Conservation (phyloP, 2,888 invertebrate species). For the Acholoe squamosa region DNA sequence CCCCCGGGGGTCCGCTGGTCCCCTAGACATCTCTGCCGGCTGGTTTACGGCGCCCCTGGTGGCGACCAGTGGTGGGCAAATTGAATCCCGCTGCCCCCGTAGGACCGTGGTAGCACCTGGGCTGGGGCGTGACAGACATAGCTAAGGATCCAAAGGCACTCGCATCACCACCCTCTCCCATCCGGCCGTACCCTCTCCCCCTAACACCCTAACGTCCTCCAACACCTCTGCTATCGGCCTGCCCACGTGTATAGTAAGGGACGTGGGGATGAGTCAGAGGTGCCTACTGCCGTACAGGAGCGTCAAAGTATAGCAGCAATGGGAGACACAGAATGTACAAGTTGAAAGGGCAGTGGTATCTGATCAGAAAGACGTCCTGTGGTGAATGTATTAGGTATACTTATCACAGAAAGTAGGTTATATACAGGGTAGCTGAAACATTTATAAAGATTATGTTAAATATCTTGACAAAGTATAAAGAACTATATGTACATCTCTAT, state of each 20-base stretch:
- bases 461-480: too few relatives aligned
- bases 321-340: too few relatives aligned
- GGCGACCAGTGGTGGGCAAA: not conserved
- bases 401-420: too few relatives aligned
- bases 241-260: not conserved
- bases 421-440: too few relatives aligned
- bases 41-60: constrained; percentile 53
- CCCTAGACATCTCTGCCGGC: constrained; percentile 52
- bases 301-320: too few relatives aligned
- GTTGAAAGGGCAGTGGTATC: too few relatives aligned
- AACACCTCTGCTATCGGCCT: too few relatives aligned
- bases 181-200: constrained; percentile 24
- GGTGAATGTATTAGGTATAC: too few relatives aligned
- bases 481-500: too few relatives aligned
- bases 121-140: constrained; percentile 60
- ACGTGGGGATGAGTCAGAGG: not conserved
- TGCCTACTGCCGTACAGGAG: too few relatives aligned
- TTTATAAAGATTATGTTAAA: too few relatives aligned
- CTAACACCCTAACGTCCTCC: not conserved
- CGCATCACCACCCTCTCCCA: not conserved
- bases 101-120: constrained; percentile 44
- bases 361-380: too few relatives aligned
- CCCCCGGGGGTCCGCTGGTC: constrained; percentile 56
- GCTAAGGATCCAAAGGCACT: constrained; percentile 51
- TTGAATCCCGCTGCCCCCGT: constrained; percentile 47